These are phyloP conservation scores for Bucco capensis DNA, from an alignment of 2,113 vertebrate genomes.

Conservation along the genomic window DNA sequence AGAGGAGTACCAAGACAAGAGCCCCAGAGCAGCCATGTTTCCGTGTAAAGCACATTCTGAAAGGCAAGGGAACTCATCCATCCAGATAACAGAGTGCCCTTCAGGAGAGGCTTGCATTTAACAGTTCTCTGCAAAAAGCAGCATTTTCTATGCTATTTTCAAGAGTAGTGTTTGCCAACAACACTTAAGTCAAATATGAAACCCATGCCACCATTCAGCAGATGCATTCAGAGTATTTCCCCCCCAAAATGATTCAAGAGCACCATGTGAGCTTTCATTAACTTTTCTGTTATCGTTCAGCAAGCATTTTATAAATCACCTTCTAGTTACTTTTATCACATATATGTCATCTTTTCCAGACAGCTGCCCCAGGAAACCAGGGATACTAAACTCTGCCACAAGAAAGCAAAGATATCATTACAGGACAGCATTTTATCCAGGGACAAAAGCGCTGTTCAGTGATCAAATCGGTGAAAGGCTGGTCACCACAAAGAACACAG, in stretches of 20 bases:
- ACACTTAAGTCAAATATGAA: neutral
- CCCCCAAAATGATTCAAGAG: neutral
- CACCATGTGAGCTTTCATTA: neutral
- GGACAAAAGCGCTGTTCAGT: neutral
- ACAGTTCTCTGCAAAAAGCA: neutral
- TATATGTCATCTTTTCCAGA: neutral
- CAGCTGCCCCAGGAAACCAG: neutral
- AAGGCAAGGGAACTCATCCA: neutral
- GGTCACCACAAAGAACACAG: neutral
- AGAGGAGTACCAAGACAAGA: neutral
- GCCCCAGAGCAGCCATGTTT: neutral
- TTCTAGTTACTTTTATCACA: neutral
- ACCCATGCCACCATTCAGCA: neutral
- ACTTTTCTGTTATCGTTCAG: neutral
- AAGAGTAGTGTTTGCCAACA: neutral
- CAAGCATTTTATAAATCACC: neutral
- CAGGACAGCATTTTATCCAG: neutral
- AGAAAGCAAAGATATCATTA: slow-evolving; percentile 6
- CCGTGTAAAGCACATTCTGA: neutral
- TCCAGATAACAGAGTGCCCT: neutral
- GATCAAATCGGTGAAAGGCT: neutral
- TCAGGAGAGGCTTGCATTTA: neutral
- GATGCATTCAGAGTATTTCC: neutral
- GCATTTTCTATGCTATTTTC: neutral
- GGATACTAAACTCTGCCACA: neutral